A percentile compares a stretch with the other conserved stretches of the same genome.
Evolutionary conservation across 2,797 vertebrate genomes (phyloP).

Genomic region (Myotis daubentonii): DNA sequence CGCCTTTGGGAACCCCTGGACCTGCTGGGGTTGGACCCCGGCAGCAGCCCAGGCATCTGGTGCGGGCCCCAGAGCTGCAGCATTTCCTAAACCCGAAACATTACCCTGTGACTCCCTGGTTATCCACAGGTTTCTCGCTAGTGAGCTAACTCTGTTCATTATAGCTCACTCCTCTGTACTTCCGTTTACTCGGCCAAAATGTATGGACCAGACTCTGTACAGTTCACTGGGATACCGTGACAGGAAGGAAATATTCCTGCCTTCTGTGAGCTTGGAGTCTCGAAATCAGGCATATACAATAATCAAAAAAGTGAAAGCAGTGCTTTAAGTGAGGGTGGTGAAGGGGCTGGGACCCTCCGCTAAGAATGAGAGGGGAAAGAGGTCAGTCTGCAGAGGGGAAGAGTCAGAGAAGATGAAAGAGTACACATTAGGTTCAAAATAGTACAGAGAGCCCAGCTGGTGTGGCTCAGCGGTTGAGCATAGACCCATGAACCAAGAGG

Average conservation of each 20-base stretch:
- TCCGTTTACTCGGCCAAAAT: background rate
- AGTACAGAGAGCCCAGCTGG: background rate
- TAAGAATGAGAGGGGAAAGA: background rate
- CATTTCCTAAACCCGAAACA: background rate
- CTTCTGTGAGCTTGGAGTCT: slow-evolving; percentile 8
- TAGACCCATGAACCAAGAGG: no score
- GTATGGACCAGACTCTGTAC: background rate
- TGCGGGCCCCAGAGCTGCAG: background rate
- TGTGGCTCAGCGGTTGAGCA: no score
- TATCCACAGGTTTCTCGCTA: background rate
- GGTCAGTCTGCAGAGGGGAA: background rate
- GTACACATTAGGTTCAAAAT: background rate
- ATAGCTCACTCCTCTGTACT: background rate
- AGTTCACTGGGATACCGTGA: background rate
- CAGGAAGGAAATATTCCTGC: background rate
- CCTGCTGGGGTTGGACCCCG: no score
- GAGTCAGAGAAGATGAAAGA: background rate
- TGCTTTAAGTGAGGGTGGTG: background rate
- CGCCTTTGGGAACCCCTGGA: no score
- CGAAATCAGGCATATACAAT: background rate
- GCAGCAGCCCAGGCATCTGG: background rate
- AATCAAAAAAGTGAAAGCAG: background rate
- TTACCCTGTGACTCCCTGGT: background rate
- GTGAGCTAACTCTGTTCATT: background rate
- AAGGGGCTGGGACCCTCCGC: background rate